These are phyloP conservation scores for Andrena cerasifolii DNA, from an alignment of 1,140 invertebrate genomes.

Conservation along the genomic window DNA sequence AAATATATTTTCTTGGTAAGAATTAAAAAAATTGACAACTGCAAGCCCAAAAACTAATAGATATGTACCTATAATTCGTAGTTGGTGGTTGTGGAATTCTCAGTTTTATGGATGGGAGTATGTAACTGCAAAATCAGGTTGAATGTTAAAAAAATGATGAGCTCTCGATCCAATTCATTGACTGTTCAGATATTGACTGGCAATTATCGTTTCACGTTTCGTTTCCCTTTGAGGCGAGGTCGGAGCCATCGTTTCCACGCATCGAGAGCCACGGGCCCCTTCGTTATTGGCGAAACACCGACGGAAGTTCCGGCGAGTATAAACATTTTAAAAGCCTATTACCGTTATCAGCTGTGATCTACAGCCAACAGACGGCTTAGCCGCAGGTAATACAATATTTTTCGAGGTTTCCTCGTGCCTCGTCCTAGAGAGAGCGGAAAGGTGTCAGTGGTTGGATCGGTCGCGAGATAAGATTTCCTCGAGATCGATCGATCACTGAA, in stretches of 20 bases:
- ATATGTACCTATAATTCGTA: no score
- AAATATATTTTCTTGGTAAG: no score
- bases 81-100: no score
- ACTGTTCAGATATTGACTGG: neutral
- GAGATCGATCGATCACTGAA: constrained; percentile 61
- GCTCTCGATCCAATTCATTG: neutral
- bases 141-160: no score
- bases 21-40: no score
- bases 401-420: constrained; percentile 50
- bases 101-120: no score
- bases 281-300: constrained; percentile 44
- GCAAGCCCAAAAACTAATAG: no score
- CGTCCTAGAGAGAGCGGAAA: constrained; percentile 33
- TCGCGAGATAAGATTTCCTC: constrained; percentile 60
- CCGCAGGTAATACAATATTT: constrained; percentile 66
- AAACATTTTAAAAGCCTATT: constrained; percentile 69
- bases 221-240: neutral
- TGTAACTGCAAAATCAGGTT: no score
- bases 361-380: constrained; percentile 42
- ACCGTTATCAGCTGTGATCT: constrained; percentile 61
- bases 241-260: neutral
- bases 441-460: constrained; percentile 64
- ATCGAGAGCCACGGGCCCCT: neutral
- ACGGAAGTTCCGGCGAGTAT: constrained; percentile 58
- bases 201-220: constrained; percentile 1